These are phyloP conservation scores for Tribolium freemani DNA, from an alignment of 2,888 invertebrate genomes.

Conservation along the genomic window DNA sequence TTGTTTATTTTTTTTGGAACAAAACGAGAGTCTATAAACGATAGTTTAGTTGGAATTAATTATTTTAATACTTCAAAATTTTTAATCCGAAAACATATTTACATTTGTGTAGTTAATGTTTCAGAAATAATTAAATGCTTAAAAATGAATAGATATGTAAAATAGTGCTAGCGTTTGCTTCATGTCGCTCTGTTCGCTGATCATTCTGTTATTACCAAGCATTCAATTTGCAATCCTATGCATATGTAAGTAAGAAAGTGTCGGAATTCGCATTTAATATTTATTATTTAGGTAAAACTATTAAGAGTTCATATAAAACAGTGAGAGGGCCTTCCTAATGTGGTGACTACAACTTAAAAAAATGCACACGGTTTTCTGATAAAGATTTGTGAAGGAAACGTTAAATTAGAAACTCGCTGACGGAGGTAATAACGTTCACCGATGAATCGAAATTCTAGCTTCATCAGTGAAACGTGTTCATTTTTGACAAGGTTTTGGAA, in stretches of 20 bases:
- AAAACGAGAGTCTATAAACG: too few relatives aligned
- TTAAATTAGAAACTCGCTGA: conserved; percentile 41
- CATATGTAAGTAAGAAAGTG: background rate
- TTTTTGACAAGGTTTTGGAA: conserved; percentile 36
- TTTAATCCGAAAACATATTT: too few relatives aligned
- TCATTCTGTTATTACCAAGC: background rate
- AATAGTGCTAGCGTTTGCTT: too few relatives aligned
- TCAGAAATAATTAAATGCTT: too few relatives aligned
- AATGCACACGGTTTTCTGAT: conserved; percentile 29
- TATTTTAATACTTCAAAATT: background rate
- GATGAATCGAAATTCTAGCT: conserved; percentile 42
- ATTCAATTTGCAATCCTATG: background rate
- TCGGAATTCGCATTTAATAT: background rate
- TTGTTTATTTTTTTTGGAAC: too few relatives aligned
- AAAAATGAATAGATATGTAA: too few relatives aligned
- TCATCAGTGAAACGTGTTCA: conserved; percentile 41
- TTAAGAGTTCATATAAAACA: background rate
- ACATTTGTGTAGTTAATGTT: too few relatives aligned
- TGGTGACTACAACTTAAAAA: background rate
- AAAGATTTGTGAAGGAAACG: conserved; percentile 41
- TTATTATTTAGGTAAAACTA: background rate
- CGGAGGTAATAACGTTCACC: conserved; percentile 36
- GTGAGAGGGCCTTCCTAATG: too few relatives aligned
- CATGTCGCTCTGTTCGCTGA: background rate
- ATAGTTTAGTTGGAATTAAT: too few relatives aligned